Base-by-base conservation (phyloP, 2,797 vertebrate species). In the Platyrinchus mystaceus region DNA sequence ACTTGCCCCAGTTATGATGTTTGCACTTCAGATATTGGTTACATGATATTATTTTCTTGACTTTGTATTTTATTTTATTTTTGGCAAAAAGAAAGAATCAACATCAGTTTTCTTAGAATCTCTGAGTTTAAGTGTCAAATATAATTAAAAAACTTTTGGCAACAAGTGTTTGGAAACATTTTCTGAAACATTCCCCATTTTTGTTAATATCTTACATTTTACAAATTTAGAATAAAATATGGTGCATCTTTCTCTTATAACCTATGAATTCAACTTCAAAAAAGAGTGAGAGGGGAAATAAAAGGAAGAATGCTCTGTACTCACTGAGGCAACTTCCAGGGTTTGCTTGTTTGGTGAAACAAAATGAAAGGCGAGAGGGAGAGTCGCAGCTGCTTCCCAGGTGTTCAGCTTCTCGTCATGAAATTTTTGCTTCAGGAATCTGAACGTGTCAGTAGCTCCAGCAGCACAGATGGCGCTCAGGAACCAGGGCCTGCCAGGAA, bases 341-440 rank as follows among this genome's bases (percentile, higher is more conserved):
- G 93, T 91, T 71, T 89, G 30, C 23, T 64, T 79, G 55, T 91
- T 95, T 28, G 97, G 81, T 55, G 97, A 89, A 30, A 98, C 94
- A 15, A 98, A 98, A 83, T 98, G 98, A 14, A 99, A 93, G 6
- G 98, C 84, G 0, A 98, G 30, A 70, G 98, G 15, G 24, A 99
- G 37, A 32, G 93, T 83, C 17, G 87, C 84, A 83, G 97, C 56
- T 49, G 97, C 98, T 91, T 99, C 98, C 67, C 43, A 66, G 46
- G 34, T 23, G 32, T 94, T 96, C 62, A 99, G 7, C 43, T 99
- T 97, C 60, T 62, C 84, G 4, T 95, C 94, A 22, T 98, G 96
- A 91, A 99, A 97, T 93, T 98, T 97, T 30, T 82, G 93, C 75
- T 98, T 97, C 69, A 99, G 85, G 90, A 99, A 98, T 49, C 96